phyloP scores from a whole-genome alignment of 1,140 invertebrate species.

The Pararge aegeria region DNA sequence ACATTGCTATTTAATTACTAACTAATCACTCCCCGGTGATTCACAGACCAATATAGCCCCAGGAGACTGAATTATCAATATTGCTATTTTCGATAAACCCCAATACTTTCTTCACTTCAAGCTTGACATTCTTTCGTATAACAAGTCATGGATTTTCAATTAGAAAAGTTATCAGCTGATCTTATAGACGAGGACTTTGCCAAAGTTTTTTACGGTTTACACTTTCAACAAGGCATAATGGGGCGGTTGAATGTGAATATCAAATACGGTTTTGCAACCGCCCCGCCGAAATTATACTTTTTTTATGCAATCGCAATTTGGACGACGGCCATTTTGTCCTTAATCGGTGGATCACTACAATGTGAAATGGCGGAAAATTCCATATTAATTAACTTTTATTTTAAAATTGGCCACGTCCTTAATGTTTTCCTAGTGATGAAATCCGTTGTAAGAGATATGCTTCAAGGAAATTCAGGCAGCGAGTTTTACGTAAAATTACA shows the following conservation, averaged over 20 bases:
- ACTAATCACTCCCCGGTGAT: no score
- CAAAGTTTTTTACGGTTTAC: conserved; percentile 35
- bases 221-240: conserved; percentile 29
- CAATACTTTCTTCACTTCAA: neutral
- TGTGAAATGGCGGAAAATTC: neutral
- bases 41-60: no score
- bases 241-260: conserved; percentile 38
- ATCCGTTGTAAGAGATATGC: neutral
- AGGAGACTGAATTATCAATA: no score
- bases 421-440: neutral
- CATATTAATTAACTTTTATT: neutral
- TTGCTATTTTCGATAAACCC: no score
- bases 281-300: conserved; percentile 26
- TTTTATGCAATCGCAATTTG: conserved; percentile 14
- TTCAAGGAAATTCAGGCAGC: neutral
- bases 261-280: conserved; percentile 37
- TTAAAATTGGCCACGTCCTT: neutral
- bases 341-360: neutral
- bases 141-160: conserved; percentile 23
- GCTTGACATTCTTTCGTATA: neutral
- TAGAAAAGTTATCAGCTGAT: conserved; percentile 40
- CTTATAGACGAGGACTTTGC: conserved; percentile 48
- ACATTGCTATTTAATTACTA: no score
- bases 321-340: neutral
- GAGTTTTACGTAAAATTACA: conserved; percentile 50